Evolutionary conservation across 2,797 vertebrate genomes (phyloP), one percentile per base, ranked within the genome.

Genomic region (Gadopsis marmoratus): DNA sequence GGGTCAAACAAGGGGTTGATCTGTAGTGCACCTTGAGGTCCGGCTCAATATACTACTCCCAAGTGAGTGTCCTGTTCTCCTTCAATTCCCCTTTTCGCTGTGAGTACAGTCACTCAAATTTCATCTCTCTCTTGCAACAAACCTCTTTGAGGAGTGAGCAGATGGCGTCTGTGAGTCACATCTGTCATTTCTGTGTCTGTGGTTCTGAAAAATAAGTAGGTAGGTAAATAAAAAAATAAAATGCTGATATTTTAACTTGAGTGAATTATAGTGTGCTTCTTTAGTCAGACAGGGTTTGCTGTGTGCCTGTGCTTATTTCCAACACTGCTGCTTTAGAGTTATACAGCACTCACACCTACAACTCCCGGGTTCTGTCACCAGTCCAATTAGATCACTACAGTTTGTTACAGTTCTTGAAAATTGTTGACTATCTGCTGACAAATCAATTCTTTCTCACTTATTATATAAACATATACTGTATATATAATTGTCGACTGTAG

Each of bases 1-100:
- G 74, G 91, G 92, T 93, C 91, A 89, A 81, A 90, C 76, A 79
- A 79, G 55, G 61, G 81, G 85, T 87, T 87, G 90, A 91, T 91
- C 84, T 67, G 70, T 21, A 61, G 77, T 83, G 79, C 89, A 89
- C 87, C 90, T 84, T 79, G 80, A 91, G 88, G 79, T 81, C 78
- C 31, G 10, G 78, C 86, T 91, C 88, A 87, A 89, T 94, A 90
- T 79, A 85, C 82, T 71, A 51, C 82, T 91, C 90, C 91, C 88
- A 80, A 84, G 91, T 83, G 89, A 85, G 76, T 71, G 64, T 84
- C 72, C 76, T 59, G 73, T 74, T 91, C 78, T 84, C 89, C 86
- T 92, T 91, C 82, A 87, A 87, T 89, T 90, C 81, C 77, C 89
- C 83, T 90, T 90, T 88, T 74, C 39, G 17, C 56, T 69, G 60